Conservation (phyloP, 2,113 vertebrate species). For the Platysternon megacephalum region DNA sequence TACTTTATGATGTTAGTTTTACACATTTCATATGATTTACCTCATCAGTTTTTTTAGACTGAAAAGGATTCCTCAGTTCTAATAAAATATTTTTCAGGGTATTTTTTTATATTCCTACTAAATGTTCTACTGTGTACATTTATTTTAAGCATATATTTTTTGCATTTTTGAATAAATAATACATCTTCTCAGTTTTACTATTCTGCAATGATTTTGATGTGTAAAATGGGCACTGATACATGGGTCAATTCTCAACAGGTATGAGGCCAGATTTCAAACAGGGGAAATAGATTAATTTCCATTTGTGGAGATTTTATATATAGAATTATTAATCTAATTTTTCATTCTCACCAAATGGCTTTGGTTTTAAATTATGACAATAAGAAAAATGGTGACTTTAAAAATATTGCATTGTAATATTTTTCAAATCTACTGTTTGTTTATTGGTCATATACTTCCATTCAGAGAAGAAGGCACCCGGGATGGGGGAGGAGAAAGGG, state of each 20-base stretch:
- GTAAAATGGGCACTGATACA: background rate
- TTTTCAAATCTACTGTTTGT: background rate
- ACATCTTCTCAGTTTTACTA: background rate
- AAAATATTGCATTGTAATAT: background rate
- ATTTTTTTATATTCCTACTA: background rate
- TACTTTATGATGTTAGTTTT: constrained; percentile 35
- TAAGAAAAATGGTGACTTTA: background rate
- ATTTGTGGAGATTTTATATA: background rate
- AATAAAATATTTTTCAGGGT: background rate
- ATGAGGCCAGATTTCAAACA: background rate
- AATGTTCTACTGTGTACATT: background rate
- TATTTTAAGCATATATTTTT: background rate
- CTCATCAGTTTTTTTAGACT: background rate
- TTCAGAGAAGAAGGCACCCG: fast-evolving
- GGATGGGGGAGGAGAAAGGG: background rate
- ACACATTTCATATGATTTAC: background rate
- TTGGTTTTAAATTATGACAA: background rate
- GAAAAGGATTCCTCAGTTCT: constrained; percentile 22
- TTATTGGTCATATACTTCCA: background rate
- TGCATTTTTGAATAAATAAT: background rate
- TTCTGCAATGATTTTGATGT: background rate
- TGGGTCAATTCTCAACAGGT: background rate
- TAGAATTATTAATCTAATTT: background rate
- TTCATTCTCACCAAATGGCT: background rate
- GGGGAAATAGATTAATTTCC: background rate